Base-by-base conservation (phyloP, 2,113 vertebrate genomes). In the Gila orcuttii region DNA sequence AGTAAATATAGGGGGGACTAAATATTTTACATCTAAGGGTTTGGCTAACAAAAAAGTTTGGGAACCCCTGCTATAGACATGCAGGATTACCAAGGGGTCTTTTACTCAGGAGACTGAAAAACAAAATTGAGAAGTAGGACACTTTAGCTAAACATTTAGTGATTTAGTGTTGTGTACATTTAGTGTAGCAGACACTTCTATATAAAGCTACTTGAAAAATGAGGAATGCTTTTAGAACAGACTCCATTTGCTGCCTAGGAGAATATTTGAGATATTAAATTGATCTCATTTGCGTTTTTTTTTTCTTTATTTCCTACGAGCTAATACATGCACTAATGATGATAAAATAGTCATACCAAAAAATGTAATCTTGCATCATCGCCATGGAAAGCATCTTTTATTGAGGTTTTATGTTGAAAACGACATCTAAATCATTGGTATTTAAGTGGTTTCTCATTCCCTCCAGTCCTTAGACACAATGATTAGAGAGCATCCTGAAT, bases 401-500 rank as follows among this genome's bases (percentile, higher is more conserved):
- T 69, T 76, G 9, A 71, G 21, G 21, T 33, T 62, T 45, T 62
- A 2, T 59, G 12, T 60, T 42, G 13, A 39, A 79, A 45, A 73
- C 2, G 10, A 8, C 6, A n/a, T 62, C 33, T 47, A 68, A 50
- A 68, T 50, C 25, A 68, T 33, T 15, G 17, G 7, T 77, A 76
- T 79, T 2, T 84, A 15, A 88, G 1, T 79, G 39, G 76, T 91
- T 1, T 69, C 66, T 90, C 13, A 90, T 0, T 93, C 85, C 19
- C 88, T 0, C 71, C 90, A 99, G 98, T 95, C 96, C 87, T 93
- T 99, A 33, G 96, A 98, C 78, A 92, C 87, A 85, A 91, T 98
- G 85, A 92, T 99, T 95, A 96, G 92, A 55, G 85, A 90, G 42
- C 97, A 99, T 94, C 97, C 98, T 47, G 97, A 98, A 88, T 97